Evolutionary conservation across 2,888 invertebrate genomes (phyloP), one percentile per base, ranked within the genome.

Genomic region (Volucella bombylans): DNA sequence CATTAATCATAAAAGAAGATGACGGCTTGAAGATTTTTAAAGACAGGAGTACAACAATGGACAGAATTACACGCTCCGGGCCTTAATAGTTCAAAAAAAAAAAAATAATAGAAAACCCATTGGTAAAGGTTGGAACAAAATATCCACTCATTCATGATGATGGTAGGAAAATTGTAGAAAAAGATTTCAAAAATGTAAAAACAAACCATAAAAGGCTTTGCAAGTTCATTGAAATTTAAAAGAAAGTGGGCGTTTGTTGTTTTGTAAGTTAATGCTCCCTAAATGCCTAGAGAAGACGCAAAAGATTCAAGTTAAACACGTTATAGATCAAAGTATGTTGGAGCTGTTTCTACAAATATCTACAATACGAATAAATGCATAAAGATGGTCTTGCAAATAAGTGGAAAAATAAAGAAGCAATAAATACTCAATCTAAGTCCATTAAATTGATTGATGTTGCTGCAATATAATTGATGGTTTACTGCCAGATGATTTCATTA

Each of bases 41-140:
- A 38, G 31, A 14, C 62, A 65, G 57, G 18, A 15, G n/a, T 52
- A 71, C 31, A 82, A 15, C 82, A 78, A 72, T 78, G 47, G 68
- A 6, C 12, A 62, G 15, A 61, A 74, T 54, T 43, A 64, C 59
- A 79, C 59, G 49, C 14, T 31, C 50, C 4, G 18, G 41, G 43
- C 41, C 45, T 31, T 65, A 73, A 83, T 83, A 69, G 31, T 49
- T 69, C 59, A 79, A 61, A 61, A 52, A 62, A 49, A 73, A 65
- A 79, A 62, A 54, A 52, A 67, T 41, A 52, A 82, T 72, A 57
- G 73, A 78, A 79, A 79, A 79, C 14, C 57, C 65, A 74, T 83
- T 69, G 73, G 73, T 59, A 79, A 74, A 83, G 82, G 82, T 83
- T 83, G 79, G 65, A 52, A 59, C 57, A 8, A 55, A 55, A 10